Evolutionary conservation across 2,888 invertebrate genomes (phyloP), one percentile per base, ranked within the genome.

Genomic region (Apantesis nais): DNA sequence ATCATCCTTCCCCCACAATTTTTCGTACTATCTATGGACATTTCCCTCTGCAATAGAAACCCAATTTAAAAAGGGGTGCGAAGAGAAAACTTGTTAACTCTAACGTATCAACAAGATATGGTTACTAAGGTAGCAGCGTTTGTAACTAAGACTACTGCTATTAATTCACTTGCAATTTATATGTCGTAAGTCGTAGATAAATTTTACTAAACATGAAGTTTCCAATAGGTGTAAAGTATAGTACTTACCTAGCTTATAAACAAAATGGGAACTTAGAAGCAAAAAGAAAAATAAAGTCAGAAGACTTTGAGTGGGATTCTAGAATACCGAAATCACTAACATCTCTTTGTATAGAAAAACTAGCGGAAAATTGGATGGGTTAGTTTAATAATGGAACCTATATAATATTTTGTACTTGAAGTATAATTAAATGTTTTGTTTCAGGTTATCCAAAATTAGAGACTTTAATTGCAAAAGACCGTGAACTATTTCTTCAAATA

Each of bases 281-380:
- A 7, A 71, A 82, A 58, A 86, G 96, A 77, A 92, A 89, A 85
- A 76, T 96, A 31, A 88, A 93, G 75, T 83, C 96, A 0, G 96
- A 96, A 88, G 81, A 93, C 74, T 95, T 96, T 77, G 85, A 91
- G 39, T 96, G 96, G 96, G 94, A 96, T 83, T 74, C 76, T 14
- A 89, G 93, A 63, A 90, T 94, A 69, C 93, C 94, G 44, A 95
- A 95, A 75, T 78, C 93, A 9, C 89, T 96, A 58, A 88, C 91
- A 16, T 85, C 87, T 16, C 79, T 95, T 63, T 96, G 96, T 79
- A 91, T 96, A 48, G 88, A 92, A 81, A 91, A 92, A 72, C 86
- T 96, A 70, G 89, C 93, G 62, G 89, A 92, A 75, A 90, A 94
- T 80, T 95, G 95, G 95, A 83, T 83, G 74, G 94, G 95, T 95